These are phyloP conservation scores for Atta colombica DNA, from an alignment of 1,140 invertebrate species.

Conservation along the genomic window DNA sequence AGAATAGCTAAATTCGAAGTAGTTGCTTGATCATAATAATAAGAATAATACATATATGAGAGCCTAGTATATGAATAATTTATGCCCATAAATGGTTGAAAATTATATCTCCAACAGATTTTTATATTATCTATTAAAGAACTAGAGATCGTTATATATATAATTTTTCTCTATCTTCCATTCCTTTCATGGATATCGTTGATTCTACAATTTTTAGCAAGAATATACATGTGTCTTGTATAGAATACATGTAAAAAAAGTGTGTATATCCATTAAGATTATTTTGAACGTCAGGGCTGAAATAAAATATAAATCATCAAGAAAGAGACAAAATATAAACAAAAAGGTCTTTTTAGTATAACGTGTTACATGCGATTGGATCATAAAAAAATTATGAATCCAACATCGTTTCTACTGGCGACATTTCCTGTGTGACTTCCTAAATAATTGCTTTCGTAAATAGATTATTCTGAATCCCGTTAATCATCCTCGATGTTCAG, in stretches of 20 bases:
- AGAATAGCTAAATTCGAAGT: constrained; percentile 34
- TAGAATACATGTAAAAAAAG: constrained; percentile 7
- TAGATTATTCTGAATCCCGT: constrained; percentile 31
- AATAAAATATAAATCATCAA: not conserved
- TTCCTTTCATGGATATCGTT: constrained; percentile 12
- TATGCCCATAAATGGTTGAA: constrained; percentile 24
- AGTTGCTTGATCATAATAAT: constrained; percentile 42
- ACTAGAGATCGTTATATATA: not conserved
- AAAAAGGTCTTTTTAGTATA: not conserved
- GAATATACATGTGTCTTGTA: not conserved
- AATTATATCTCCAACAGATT: constrained; percentile 30
- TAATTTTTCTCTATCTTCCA: constrained; percentile 35
- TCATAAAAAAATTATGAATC: constrained; percentile 1
- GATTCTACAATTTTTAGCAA: constrained; percentile 34
- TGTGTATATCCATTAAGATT: not conserved
- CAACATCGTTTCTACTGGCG: constrained; percentile 40
- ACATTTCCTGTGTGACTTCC: constrained; percentile 25
- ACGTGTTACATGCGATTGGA: not conserved
- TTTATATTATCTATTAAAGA: constrained; percentile 43
- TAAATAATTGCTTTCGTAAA: constrained; percentile 45
- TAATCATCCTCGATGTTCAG: constrained; percentile 29
- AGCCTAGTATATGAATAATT: constrained; percentile 21
- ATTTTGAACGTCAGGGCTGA: not conserved
- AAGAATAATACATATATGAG: constrained; percentile 25
- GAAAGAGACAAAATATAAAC: not conserved